Conservation (phyloP, 2,113 vertebrate genomes). For the Scatophagus argus region DNA sequence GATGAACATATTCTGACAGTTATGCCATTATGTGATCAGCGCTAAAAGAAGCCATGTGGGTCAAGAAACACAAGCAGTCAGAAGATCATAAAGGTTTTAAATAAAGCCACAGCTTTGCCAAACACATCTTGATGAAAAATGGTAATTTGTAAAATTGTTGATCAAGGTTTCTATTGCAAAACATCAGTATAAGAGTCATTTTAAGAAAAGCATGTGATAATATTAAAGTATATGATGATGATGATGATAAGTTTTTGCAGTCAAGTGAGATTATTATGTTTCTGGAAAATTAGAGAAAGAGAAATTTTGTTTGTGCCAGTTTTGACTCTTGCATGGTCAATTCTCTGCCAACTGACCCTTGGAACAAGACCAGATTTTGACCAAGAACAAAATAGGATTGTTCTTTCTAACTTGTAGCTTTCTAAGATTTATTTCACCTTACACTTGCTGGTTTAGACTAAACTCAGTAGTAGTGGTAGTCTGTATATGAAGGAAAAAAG, state of each 20-base stretch:
- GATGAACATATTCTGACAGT: slow-evolving; percentile 29
- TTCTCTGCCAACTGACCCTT: too few species aligned
- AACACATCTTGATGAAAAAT: background rate
- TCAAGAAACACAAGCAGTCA: background rate
- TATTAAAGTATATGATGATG: background rate
- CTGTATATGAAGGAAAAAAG: background rate
- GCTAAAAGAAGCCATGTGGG: slow-evolving; percentile 13
- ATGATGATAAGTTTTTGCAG: background rate
- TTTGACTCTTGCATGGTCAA: background rate
- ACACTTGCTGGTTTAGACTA: background rate
- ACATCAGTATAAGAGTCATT: background rate
- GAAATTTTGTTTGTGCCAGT: background rate
- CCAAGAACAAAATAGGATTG: background rate
- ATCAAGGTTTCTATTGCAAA: background rate
- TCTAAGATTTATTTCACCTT: too few species aligned
- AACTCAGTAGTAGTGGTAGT: background rate
- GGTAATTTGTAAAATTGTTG: background rate
- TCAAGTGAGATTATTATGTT: background rate
- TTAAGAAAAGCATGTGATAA: background rate
- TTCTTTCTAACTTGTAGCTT: background rate
- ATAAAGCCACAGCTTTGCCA: background rate
- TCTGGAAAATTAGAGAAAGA: background rate
- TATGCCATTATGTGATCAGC: slow-evolving; percentile 10
- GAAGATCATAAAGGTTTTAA: background rate
- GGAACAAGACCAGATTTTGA: too few species aligned